Conservation (phyloP, 2,888 invertebrate genomes). For the Alsophila aescularia region DNA sequence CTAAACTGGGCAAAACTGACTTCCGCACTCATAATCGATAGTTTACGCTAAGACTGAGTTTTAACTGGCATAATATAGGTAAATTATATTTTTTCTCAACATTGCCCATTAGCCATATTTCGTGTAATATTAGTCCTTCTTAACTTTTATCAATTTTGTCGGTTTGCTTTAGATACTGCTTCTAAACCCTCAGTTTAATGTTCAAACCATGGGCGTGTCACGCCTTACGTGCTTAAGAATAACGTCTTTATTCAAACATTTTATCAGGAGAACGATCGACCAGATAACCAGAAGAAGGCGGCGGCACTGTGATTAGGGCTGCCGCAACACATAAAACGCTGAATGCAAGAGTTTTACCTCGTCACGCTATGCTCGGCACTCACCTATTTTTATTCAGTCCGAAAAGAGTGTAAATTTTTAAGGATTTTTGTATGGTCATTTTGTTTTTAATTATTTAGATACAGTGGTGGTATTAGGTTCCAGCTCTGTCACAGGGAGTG, state of each 20-base stretch:
- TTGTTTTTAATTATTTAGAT: background rate
- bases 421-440: background rate
- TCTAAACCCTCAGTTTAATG: background rate
- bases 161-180: too few relatives aligned
- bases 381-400: constrained; percentile 1
- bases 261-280: constrained; percentile 19
- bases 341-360: constrained; percentile 18
- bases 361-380: constrained; percentile 13
- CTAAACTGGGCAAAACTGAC: too few relatives aligned
- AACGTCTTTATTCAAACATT: constrained; percentile 21
- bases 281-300: constrained; percentile 17
- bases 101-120: too few relatives aligned
- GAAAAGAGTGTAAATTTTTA: constrained; percentile 1
- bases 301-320: constrained; percentile 18
- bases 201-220: constrained; percentile 6
- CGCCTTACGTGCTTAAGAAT: constrained; percentile 18
- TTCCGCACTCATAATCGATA: too few relatives aligned
- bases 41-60: too few relatives aligned
- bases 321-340: constrained; percentile 22
- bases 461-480: too few relatives aligned
- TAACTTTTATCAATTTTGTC: too few relatives aligned
- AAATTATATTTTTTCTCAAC: too few relatives aligned
- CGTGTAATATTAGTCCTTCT: too few relatives aligned
- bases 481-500: too few relatives aligned
- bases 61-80: too few relatives aligned